Evolutionary conservation across 2,113 vertebrate species (phyloP), one percentile per base, ranked within the genome.

Genomic region (Petrocephalus zakoni): DNA sequence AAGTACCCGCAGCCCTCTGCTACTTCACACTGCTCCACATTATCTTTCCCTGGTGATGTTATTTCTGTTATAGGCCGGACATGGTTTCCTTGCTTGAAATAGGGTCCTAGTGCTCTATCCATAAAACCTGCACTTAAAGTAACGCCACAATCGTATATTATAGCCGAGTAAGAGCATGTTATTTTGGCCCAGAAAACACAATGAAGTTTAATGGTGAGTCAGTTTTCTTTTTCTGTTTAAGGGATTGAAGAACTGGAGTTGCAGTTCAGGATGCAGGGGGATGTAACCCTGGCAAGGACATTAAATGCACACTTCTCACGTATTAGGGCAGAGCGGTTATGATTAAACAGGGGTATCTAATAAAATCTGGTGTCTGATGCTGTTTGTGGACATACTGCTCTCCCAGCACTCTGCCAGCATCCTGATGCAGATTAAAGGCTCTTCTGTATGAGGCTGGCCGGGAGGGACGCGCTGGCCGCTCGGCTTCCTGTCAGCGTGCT

Each of bases 401-500:
- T 37, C 72, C 29, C 72, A 78, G 34, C 72, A 78, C 72, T 19
- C 68, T 37, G 68, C 68, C 10, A 1, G 29, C 1, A 78, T 75
- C 34, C 68, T n/a, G 37, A 78, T 10, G 15, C 72, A 78, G 34
- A 78, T 78, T 34, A 78, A 78, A 78, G 72, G 17, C 29, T 42
- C 72, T 78, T 78, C 34, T 78, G 68, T 42, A 68, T 68, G 61
- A 68, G 25, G 61, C 61, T 13, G 61, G 15, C 37, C 21, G 13
- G 10, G 0, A 83, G 46, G 52, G 9, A 0, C 0, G 13, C 8
- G 9, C 22, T 8, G 5, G 49, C 13, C 61, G 2, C 1, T 52
- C 81, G 72, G 72, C 87, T 64, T 21, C 82, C 83, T 29, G 55
- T 88, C 58, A 87, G 55, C 68, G 86, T 90, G 87, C 89, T 90